Conservation (phyloP, 2,888 invertebrate species). For the Frankliniella fusca region DNA sequence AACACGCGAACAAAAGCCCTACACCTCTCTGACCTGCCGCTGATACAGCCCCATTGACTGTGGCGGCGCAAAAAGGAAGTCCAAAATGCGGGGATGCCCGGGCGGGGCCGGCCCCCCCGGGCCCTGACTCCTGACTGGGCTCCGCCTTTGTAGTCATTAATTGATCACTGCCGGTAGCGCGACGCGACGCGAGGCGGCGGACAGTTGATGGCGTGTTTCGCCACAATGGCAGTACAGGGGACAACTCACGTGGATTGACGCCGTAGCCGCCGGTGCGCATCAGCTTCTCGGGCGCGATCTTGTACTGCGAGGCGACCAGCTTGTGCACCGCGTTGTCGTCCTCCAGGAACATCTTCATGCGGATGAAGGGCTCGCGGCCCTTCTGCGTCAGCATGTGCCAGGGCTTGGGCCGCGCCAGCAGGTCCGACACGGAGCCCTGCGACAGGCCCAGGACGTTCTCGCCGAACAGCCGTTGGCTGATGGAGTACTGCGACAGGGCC, state of each 20-base stretch:
- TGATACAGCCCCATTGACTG: too few relatives aligned
- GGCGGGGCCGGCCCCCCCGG: neutral
- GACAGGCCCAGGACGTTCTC: slow-evolving; percentile 95
- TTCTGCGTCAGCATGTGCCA: slow-evolving; percentile 98
- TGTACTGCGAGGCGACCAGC: slow-evolving; percentile 93
- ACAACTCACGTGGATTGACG: slow-evolving; percentile 58
- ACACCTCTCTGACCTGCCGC: too few relatives aligned
- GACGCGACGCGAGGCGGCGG: neutral
- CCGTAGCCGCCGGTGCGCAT: slow-evolving; percentile 95
- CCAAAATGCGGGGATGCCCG: too few relatives aligned
- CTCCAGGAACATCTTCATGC: slow-evolving; percentile 97
- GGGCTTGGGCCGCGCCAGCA: slow-evolving; percentile 94
- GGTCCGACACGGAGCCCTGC: slow-evolving; percentile 95
- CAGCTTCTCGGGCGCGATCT: slow-evolving; percentile 94
- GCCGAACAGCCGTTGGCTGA: slow-evolving; percentile 96
- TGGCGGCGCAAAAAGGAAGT: too few relatives aligned
- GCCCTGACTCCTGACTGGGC: neutral
- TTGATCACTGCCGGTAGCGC: neutral
- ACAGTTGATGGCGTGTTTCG: neutral
- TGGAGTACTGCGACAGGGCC: slow-evolving; percentile 89
- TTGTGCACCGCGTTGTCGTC: slow-evolving; percentile 94
- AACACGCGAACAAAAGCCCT: neutral
- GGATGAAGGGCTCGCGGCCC: slow-evolving; percentile 92
- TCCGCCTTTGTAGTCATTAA: neutral
- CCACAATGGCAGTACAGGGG: slow-evolving; percentile 6